Percentiles rank a stretch among this genome's conserved stretches.
These are phyloP conservation scores for Andrena bucephala DNA, from an alignment of 2,888 invertebrate species.

Conservation along the genomic window DNA sequence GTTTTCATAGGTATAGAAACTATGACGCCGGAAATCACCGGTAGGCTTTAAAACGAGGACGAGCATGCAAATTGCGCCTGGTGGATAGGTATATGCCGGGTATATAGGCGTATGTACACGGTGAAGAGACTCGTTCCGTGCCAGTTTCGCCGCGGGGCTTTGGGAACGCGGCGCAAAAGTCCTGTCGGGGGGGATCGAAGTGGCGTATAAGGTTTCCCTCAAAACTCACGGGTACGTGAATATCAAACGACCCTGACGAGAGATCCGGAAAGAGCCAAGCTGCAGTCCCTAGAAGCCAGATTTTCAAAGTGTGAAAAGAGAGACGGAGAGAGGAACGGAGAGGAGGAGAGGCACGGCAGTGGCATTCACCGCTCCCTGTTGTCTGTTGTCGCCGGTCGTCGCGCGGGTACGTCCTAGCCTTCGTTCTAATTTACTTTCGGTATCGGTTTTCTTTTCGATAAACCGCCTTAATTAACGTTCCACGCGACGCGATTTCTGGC, in stretches of 20 bases:
- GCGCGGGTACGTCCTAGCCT: background rate
- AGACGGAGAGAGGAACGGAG: background rate
- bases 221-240: constrained; percentile 69
- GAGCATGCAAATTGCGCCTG: constrained; percentile 71
- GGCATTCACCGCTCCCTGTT: constrained; percentile 28
- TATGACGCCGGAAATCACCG: constrained; percentile 67
- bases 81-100: constrained; percentile 32
- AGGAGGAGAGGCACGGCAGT: background rate
- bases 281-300: constrained; percentile 61
- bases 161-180: constrained; percentile 67
- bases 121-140: constrained; percentile 64
- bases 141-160: constrained; percentile 70
- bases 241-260: constrained; percentile 70
- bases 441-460: constrained; percentile 3
- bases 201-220: constrained; percentile 63
- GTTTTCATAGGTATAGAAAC: constrained; percentile 63
- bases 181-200: constrained; percentile 68
- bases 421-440: constrained; percentile 32
- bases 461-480: constrained; percentile 32
- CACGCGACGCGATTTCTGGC: background rate
- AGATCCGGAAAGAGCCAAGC: constrained; percentile 57
- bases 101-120: constrained; percentile 45
- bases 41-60: constrained; percentile 70
- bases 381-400: constrained; percentile 9
- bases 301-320: constrained; percentile 62